Base-by-base conservation (phyloP, 2,888 invertebrate species). In the Dasysyrphus albostriatus region DNA sequence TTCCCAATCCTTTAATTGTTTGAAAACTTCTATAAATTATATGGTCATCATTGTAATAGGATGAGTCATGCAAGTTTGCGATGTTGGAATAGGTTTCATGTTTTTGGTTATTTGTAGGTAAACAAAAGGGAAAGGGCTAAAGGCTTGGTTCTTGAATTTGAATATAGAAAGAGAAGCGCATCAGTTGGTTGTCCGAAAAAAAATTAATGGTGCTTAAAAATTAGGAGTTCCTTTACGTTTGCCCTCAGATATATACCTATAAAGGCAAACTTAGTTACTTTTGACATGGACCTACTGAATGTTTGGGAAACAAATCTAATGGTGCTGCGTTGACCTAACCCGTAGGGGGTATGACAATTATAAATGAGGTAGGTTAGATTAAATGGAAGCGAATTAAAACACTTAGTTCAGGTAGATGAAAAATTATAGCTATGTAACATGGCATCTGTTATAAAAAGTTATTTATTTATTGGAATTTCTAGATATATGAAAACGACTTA, bases 401-500 rank as follows among this genome's bases (percentile, higher is more conserved):
- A n/a, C n/a, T n/a, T n/a, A 24, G 24, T 24, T 24, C 24, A 24
- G 24, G 24, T 24, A 3, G 24, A 2, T 24, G 24, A 24, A 24
- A 24, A 24, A 24, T 24, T 24, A 24, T 24, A 24, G 24, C 24
- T 24, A 24, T 24, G n/a, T n/a, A n/a, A n/a, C n/a, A 24, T 24
- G 24, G 3, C 24, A 24, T 3, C 24, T 24, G 24, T 24, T 24
- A 24, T 24, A 4, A 3, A 32, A 4, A 5, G 5, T 4, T 3
- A 32, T 32, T 5, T 32, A 32, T 32, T 32, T 32, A 32, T 5
- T 32, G 5, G 5, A 32, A 32, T 5, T 32, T 32, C 32, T n/a
- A n/a, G 3, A 24, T 24, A 24, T 24, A 5, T 5, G 5, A 24
- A 51, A 24, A 6, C 9, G 1, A 89, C 91, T 91, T 89, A 92